These are phyloP conservation scores for Frankliniella intonsa DNA, from an alignment of 2,888 invertebrate genomes.

Conservation along the genomic window DNA sequence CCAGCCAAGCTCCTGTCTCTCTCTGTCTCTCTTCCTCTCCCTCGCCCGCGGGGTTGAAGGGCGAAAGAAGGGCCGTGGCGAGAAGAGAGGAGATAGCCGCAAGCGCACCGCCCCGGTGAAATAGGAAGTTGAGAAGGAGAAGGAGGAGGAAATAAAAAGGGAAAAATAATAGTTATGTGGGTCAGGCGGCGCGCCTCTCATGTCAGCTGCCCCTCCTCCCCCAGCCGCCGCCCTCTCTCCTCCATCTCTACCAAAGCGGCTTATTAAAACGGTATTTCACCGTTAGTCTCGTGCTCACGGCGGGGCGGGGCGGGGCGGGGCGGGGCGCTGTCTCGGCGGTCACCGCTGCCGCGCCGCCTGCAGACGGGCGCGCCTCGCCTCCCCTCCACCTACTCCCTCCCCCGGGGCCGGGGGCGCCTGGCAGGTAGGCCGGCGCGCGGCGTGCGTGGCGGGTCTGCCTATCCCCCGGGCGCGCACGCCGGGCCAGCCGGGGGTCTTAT, in stretches of 20 bases:
- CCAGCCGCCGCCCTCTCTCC: neutral
- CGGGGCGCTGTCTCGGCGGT: too few relatives aligned
- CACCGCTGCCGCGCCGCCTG: too few relatives aligned
- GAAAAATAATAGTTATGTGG: neutral
- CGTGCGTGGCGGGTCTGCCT: neutral
- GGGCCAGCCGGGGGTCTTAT: neutral
- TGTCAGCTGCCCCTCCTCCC: neutral
- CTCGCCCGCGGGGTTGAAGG: neutral
- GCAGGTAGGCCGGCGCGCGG: neutral
- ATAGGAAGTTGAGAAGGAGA: neutral
- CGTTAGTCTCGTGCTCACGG: neutral
- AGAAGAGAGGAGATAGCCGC: neutral
- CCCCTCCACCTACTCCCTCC: neutral
- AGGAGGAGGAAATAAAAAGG: neutral
- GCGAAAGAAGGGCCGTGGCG: neutral
- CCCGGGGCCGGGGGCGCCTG: neutral
- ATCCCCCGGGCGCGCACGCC: neutral
- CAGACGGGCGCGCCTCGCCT: too few relatives aligned
- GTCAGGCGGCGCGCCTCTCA: neutral
- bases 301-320: neutral
- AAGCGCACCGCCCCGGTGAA: too few relatives aligned
- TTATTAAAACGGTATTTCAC: constrained; percentile 25
- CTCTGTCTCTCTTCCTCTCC: neutral
- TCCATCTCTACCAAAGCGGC: neutral
- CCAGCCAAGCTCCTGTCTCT: neutral